Evolutionary conservation across 2,888 invertebrate species (phyloP).

Genomic region (Hirtodrosophila histrioides): DNA sequence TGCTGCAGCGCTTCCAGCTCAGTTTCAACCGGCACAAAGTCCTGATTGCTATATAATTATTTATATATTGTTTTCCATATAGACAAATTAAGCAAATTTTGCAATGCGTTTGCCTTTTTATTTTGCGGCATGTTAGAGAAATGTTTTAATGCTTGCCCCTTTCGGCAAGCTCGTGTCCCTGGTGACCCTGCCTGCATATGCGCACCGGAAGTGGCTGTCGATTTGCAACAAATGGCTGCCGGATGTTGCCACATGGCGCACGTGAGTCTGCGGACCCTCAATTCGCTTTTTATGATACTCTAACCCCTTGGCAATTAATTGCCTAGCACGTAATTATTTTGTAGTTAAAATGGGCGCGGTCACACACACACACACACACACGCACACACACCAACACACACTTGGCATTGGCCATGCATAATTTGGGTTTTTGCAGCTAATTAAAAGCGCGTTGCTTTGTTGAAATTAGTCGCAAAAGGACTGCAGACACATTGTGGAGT

Average conservation of each 20-base stretch:
- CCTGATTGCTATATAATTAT: constrained; percentile 6
- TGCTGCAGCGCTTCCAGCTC: too few species aligned
- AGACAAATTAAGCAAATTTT: constrained; percentile 59
- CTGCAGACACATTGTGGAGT: not conserved
- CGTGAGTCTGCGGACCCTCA: constrained; percentile 33
- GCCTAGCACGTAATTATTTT: constrained; percentile 78
- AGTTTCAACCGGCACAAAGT: not conserved
- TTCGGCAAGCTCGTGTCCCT: too few species aligned
- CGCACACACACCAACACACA: constrained; percentile 11
- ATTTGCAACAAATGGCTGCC: constrained; percentile 78
- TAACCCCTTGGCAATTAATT: constrained; percentile 75
- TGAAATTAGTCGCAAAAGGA: constrained; percentile 48
- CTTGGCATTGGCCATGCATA: constrained; percentile 58
- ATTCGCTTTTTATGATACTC: constrained; percentile 47
- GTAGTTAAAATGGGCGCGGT: constrained; percentile 71
- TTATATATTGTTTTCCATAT: too few species aligned
- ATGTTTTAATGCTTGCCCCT: constrained; percentile 37
- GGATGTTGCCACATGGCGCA: constrained; percentile 77
- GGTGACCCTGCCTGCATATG: constrained; percentile 11
- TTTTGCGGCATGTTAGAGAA: constrained; percentile 38
- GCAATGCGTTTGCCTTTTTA: constrained; percentile 30
- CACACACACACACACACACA: constrained; percentile 21
- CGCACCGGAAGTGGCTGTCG: constrained; percentile 75
- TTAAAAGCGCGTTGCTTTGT: constrained; percentile 70
- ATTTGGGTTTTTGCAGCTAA: constrained; percentile 76